Percentiles rank a stretch among this genome's conserved stretches.
These are phyloP conservation scores for Helarctos malayanus DNA, from an alignment of 2,797 vertebrate species.

Conservation along the genomic window DNA sequence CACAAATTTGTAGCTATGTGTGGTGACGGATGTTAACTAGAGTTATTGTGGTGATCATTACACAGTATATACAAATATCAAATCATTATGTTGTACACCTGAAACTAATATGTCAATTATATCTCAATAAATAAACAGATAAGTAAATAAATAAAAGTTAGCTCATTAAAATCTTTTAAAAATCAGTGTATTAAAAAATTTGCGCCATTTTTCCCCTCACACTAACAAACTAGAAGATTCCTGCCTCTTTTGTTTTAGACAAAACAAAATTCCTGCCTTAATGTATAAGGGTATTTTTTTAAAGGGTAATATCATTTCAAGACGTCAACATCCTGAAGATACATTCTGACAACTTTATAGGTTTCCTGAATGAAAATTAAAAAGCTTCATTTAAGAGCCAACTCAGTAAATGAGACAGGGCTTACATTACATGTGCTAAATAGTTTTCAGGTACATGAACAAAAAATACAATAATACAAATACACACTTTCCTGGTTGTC, in stretches of 20 bases:
- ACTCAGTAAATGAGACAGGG: neutral
- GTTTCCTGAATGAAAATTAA: conserved; percentile 39
- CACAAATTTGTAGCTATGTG: neutral
- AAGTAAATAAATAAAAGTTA: neutral
- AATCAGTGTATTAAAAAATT: neutral
- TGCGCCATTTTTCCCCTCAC: neutral
- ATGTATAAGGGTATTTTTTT: neutral
- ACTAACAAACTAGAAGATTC: neutral
- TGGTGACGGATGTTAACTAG: neutral
- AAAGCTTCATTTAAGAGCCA: neutral
- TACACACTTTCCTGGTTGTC: neutral
- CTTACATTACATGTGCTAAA: neutral
- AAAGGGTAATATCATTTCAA: conserved; percentile 42
- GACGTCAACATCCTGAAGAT: neutral
- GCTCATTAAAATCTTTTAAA: neutral
- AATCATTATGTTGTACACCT: neutral
- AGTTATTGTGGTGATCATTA: neutral
- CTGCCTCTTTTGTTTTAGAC: neutral
- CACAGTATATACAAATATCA: neutral
- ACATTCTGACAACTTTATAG: neutral
- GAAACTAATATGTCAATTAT: neutral
- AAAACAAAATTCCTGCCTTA: neutral
- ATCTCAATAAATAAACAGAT: neutral
- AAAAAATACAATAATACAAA: neutral
- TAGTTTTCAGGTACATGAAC: neutral